Base-by-base conservation (phyloP, 2,797 vertebrate species). In the Gallinago solitaria region DNA sequence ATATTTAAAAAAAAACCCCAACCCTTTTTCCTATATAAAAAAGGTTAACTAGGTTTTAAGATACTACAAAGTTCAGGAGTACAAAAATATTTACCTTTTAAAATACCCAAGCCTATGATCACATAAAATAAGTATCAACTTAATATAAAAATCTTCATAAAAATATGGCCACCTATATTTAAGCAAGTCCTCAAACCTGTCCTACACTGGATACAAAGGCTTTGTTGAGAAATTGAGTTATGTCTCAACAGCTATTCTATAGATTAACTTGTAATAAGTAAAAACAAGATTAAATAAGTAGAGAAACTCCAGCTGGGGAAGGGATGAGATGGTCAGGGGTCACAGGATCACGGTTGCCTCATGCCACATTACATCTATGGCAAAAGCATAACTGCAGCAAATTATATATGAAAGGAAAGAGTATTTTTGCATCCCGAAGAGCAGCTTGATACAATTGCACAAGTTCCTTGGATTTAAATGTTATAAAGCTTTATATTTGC, bases 51-150 rank as follows among this genome's bases (percentile, higher is more conserved):
- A 76, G 43, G 16, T 27, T 92, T 82, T 80, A 76, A 54, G 60
- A 74, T 64, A 74, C 73, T 61, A 70, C 53, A 74, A 79, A 71
- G 80, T 35, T 86, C 67, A 69, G 67, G 56, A 96, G 74, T 95
- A 91, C 89, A 96, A 94, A 96, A 95, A 95, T 95, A 96, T 53
- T 87, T 85, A 63, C 35, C 64, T 96, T 95, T 94, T 91, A 91
- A 96, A 93, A 96, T 39, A 89, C 39, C 54, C 75, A 93, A 53
- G 64, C 43, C 91, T 87, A 74, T 11, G 12, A 84, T 87, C 91
- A 87, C 78, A 57, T 78, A 87, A 93, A 96, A 88, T 61, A 88
- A 70, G 20, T 88, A 82, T 82, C 56, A 84, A 79, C 56, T 71
- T 68, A 79, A 90, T 92, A 93, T 59, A 97, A 95, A 96, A 91